A percentile compares a stretch with the other conserved stretches of the same genome.
Conservation (phyloP, 2,888 invertebrate genomes). For the Globia sparganii region DNA sequence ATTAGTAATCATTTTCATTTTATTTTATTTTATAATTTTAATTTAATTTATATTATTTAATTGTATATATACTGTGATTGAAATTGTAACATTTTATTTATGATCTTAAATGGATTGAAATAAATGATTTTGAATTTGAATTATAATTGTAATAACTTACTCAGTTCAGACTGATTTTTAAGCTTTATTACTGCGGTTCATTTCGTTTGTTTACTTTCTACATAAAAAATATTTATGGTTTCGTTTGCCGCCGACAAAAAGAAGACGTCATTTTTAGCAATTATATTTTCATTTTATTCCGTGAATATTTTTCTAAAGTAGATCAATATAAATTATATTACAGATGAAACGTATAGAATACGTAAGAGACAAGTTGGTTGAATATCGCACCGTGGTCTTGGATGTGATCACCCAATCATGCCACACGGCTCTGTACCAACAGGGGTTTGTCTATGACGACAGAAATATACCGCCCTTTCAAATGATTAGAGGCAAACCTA, state of each 20-base stretch:
- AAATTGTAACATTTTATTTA: too few relatives aligned
- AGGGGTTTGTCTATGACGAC: slow-evolving; percentile 95
- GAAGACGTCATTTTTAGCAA: not conserved
- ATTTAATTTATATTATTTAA: too few relatives aligned
- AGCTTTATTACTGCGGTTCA: not conserved
- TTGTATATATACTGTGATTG: too few relatives aligned
- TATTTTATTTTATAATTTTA: too few relatives aligned
- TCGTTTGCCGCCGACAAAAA: not conserved
- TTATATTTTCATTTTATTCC: slow-evolving; percentile 1
- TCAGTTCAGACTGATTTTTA: not conserved
- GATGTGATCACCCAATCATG: slow-evolving; percentile 92
- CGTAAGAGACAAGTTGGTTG: slow-evolving; percentile 77
- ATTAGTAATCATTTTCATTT: too few relatives aligned
- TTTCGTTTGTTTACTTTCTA: not conserved
- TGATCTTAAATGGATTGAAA: too few relatives aligned
- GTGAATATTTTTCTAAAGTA: not conserved
- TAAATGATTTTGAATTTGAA: too few relatives aligned
- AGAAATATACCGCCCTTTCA: slow-evolving; percentile 87
- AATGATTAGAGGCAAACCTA: slow-evolving; percentile 90
- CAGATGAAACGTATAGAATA: slow-evolving; percentile 88
- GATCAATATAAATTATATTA: slow-evolving; percentile 49
- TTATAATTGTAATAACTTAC: not conserved
- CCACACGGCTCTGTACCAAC: slow-evolving; percentile 93
- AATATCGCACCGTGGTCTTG: slow-evolving; percentile 83
- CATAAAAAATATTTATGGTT: not conserved